Evolutionary conservation across 2,113 vertebrate genomes (phyloP).

Genomic region (Callocephalon fimbriatum): DNA sequence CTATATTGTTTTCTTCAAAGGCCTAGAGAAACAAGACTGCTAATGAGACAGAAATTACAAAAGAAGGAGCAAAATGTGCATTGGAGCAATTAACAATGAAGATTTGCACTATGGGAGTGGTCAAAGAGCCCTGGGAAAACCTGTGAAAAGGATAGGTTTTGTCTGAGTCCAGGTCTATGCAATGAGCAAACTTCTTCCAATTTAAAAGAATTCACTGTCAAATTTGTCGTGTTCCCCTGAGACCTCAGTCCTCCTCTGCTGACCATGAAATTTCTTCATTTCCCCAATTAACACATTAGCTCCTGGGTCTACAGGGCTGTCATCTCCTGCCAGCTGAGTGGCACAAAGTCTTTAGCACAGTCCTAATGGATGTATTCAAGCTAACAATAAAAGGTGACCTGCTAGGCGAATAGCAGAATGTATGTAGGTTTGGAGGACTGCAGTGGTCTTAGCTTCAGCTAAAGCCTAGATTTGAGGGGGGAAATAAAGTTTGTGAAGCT

Average conservation of each 20-base stretch:
- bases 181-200: background rate
- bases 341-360: slow-evolving; percentile 9
- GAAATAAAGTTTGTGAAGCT: background rate
- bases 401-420: background rate
- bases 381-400: slow-evolving; percentile 3
- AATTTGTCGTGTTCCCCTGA: slow-evolving; percentile 30
- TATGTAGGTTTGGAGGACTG: background rate
- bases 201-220: background rate
- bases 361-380: background rate
- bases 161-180: background rate
- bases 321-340: background rate
- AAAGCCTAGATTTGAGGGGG: background rate
- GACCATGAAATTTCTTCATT: background rate
- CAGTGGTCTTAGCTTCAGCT: background rate
- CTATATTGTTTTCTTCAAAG: background rate
- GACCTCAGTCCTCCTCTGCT: background rate
- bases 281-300: slow-evolving; percentile 6
- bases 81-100: background rate
- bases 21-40: background rate
- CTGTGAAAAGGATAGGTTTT: background rate
- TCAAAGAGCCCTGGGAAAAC: background rate
- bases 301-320: background rate
- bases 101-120: background rate
- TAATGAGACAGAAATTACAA: background rate
- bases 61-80: background rate